A percentile compares a stretch with the other conserved stretches of the same genome.
These are phyloP conservation scores for Epistrophella euchroma DNA, from an alignment of 2,888 invertebrate species.

Conservation along the genomic window DNA sequence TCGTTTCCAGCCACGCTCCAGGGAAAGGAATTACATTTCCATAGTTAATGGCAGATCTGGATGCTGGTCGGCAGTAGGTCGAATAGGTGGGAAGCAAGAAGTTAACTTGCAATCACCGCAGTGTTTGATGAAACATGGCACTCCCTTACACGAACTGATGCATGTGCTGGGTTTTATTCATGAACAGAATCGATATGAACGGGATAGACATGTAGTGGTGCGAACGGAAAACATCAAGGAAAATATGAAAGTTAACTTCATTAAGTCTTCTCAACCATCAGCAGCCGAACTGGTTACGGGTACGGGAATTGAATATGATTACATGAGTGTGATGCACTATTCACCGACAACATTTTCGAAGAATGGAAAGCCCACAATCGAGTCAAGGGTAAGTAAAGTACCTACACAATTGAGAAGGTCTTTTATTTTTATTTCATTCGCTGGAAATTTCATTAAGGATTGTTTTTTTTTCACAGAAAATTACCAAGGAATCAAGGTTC, in stretches of 20 bases:
- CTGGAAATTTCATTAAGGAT: conserved; percentile 14
- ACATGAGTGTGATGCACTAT: conserved; percentile 93
- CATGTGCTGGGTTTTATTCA: conserved; percentile 92
- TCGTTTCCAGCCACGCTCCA: conserved; percentile 87
- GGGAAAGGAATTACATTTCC: conserved; percentile 88
- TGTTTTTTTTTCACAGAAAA: conserved; percentile 40
- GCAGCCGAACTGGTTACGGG: conserved; percentile 84
- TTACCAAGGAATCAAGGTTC: conserved; percentile 74
- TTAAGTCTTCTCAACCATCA: conserved; percentile 85
- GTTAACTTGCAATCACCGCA: conserved; percentile 90
- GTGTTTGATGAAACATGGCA: conserved; percentile 89
- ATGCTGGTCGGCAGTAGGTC: conserved; percentile 92
- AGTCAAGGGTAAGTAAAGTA: conserved; percentile 85
- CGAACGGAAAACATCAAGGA: conserved; percentile 87
- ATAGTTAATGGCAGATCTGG: conserved; percentile 88
- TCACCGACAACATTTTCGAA: conserved; percentile 89
- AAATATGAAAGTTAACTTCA: conserved; percentile 88
- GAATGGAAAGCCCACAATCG: conserved; percentile 89
- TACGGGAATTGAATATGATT: conserved; percentile 90
- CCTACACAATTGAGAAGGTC: neutral
- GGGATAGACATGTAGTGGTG: conserved; percentile 88
- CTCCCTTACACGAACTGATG: conserved; percentile 91
- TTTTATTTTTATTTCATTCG: conserved; percentile 15
- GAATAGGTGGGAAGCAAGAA: conserved; percentile 86
- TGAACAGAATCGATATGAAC: conserved; percentile 91